Conservation (phyloP, 2,113 vertebrate genomes). For the Callithrix jacchus region DNA sequence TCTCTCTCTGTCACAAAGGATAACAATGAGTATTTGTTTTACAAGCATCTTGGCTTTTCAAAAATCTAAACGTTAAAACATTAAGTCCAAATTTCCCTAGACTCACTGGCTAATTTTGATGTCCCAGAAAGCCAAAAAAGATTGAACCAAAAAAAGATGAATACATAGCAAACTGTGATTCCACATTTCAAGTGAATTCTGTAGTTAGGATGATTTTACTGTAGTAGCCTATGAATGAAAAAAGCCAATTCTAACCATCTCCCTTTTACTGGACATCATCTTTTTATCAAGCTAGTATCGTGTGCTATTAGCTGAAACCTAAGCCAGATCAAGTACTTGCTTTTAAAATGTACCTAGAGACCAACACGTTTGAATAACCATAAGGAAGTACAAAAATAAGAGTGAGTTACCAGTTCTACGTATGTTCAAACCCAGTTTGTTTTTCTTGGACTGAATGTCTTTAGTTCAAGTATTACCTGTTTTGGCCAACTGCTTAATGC, state of each 20-base stretch:
- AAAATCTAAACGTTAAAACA: neutral
- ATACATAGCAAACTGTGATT: neutral
- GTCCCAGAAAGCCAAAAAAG: neutral
- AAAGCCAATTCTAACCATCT: neutral
- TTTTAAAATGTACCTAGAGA: conserved; percentile 8
- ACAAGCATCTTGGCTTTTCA: neutral
- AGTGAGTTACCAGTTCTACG: neutral
- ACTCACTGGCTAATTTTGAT: neutral
- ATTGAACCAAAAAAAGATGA: neutral
- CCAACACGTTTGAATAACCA: neutral
- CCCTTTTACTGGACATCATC: neutral
- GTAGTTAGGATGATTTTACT: neutral
- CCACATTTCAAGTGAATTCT: neutral
- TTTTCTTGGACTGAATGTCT: conserved; percentile 42
- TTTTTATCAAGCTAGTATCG: neutral
- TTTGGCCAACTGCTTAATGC: neutral
- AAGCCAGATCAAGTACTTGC: neutral
- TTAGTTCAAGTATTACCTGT: neutral
- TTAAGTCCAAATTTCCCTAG: neutral
- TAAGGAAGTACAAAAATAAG: neutral
- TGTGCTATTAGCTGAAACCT: neutral
- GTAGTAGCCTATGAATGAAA: neutral
- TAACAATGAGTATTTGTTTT: neutral
- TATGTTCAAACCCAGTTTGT: conserved; percentile 16
- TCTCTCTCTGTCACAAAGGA: neutral